Evolutionary conservation across 2,797 vertebrate genomes (phyloP).

Genomic region (Perodicticus potto): DNA sequence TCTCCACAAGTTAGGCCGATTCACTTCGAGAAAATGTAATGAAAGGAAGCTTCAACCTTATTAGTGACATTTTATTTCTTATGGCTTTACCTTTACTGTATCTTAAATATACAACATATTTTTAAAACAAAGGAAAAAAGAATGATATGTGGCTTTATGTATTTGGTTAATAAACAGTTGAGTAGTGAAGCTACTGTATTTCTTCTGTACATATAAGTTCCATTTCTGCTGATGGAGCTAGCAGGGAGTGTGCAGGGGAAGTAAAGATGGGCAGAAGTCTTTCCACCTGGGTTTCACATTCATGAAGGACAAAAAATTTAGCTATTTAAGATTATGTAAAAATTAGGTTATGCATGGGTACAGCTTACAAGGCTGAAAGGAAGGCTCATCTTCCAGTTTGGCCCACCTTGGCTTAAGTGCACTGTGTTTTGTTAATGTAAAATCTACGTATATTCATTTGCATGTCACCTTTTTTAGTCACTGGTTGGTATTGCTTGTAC

Average conservation of each 20-base stretch:
- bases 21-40: neutral
- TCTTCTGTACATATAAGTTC: neutral
- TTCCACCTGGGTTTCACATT: neutral
- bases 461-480: neutral
- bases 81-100: neutral
- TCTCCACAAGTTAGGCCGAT: neutral
- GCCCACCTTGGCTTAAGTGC: neutral
- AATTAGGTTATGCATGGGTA: neutral
- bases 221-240: neutral
- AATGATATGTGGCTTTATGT: neutral
- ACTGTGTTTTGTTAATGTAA: neutral
- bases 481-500: neutral
- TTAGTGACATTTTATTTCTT: slow-evolving; percentile 15
- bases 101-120: slow-evolving; percentile 28
- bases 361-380: neutral
- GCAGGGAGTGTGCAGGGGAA: neutral
- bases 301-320: neutral
- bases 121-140: slow-evolving; percentile 26
- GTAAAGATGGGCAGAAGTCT: neutral
- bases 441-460: neutral
- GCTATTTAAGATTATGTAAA: neutral
- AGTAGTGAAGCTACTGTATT: neutral
- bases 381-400: neutral
- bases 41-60: neutral
- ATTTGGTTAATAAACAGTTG: neutral